Conservation (phyloP, 1,140 invertebrate genomes). For the Brachionus koreanus region DNA sequence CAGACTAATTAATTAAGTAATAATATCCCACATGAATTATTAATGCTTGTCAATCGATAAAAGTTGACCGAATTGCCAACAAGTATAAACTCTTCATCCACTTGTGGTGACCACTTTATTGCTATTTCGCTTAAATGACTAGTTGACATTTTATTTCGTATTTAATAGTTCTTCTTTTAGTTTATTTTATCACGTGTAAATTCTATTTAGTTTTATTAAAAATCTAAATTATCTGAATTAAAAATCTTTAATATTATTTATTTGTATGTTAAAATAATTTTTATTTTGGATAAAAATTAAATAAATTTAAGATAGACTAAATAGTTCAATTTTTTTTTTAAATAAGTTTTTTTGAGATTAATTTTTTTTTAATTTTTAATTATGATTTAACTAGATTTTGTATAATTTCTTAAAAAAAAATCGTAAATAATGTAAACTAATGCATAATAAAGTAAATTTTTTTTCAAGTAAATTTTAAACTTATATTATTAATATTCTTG, state of each 20-base stretch:
- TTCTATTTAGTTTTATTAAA: background rate
- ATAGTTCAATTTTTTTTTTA: too few species aligned
- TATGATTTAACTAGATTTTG: too few species aligned
- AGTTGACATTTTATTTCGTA: background rate
- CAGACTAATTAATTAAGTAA: background rate
- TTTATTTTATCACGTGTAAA: background rate
- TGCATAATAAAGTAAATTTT: too few species aligned
- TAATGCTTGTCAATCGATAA: conserved; percentile 12
- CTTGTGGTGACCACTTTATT: conserved; percentile 27
- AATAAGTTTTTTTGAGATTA: too few species aligned
- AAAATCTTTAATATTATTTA: background rate
- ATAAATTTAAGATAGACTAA: too few species aligned
- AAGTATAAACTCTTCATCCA: conserved; percentile 33
- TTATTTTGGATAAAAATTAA: too few species aligned
- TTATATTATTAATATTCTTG: too few species aligned
- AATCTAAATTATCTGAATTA: background rate
- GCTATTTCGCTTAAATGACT: background rate
- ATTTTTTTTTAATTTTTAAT: too few species aligned
- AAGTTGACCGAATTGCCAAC: conserved; percentile 12
- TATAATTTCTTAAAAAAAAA: too few species aligned
- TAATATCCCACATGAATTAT: background rate
- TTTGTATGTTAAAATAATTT: background rate
- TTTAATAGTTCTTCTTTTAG: background rate
- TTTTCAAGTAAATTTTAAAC: too few species aligned
- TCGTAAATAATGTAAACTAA: too few species aligned